Conservation (phyloP, 2,113 vertebrate genomes). For the Arothron firmamentum region DNA sequence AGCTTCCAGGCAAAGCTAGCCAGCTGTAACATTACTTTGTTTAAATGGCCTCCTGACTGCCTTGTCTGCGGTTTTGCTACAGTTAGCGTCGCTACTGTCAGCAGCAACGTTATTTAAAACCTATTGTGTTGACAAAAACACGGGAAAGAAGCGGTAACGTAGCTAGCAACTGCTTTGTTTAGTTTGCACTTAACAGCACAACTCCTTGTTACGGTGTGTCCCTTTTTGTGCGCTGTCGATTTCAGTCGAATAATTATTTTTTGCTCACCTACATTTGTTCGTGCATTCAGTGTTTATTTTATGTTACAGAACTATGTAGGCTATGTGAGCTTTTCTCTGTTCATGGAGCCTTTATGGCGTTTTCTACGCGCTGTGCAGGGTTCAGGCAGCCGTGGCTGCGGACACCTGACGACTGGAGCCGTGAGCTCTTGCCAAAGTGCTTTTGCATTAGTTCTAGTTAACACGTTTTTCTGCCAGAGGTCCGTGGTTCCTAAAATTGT, state of each 20-base stretch:
- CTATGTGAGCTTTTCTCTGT: not conserved
- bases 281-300: not conserved
- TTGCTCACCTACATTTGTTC: not conserved
- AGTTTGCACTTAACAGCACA: conserved; percentile 41
- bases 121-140: not conserved
- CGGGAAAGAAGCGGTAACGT: not conserved
- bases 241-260: conserved; percentile 3
- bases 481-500: too few species aligned
- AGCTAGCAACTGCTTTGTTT: conserved; percentile 23
- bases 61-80: conserved; percentile 14
- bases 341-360: too few species aligned
- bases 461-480: too few species aligned
- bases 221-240: conserved; percentile 58
- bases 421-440: too few species aligned
- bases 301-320: not conserved
- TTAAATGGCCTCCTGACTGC: conserved; percentile 75
- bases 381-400: not conserved
- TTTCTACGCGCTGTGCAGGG: conserved; percentile 1
- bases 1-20: conserved; percentile 50
- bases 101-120: not conserved
- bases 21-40: conserved; percentile 69
- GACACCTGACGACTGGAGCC: too few species aligned
- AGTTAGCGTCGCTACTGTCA: conserved; percentile 8
- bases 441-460: too few species aligned
- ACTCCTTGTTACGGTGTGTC: conserved; percentile 39